phyloP scores from a whole-genome alignment of 2,113 vertebrate species.

The Geococcyx californianus region DNA sequence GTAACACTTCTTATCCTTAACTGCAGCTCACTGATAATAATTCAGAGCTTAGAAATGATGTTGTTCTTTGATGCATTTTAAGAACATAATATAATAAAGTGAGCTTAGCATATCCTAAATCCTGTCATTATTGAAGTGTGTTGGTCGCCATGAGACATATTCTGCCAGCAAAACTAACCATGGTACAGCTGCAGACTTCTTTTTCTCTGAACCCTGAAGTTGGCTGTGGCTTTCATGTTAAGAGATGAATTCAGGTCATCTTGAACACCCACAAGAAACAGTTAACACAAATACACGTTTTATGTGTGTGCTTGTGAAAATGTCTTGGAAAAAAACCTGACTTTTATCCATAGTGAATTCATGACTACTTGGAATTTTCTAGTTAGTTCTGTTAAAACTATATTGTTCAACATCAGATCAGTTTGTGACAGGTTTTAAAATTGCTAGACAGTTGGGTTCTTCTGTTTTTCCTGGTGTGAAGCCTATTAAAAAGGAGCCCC shows the following conservation, averaged over 20 bases:
- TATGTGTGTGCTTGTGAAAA: background rate
- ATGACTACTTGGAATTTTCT: background rate
- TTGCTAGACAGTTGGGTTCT: background rate
- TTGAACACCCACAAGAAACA: background rate
- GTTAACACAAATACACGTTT: background rate
- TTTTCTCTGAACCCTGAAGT: background rate
- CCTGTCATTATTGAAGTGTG: constrained; percentile 25
- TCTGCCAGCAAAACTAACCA: background rate
- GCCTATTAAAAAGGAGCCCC: background rate
- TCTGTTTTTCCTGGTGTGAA: background rate
- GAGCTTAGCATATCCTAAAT: constrained; percentile 45
- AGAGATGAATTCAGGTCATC: background rate
- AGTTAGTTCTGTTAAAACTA: background rate
- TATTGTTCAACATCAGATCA: background rate
- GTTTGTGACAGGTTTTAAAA: background rate
- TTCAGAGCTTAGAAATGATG: constrained; percentile 62
- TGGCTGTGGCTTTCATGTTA: background rate
- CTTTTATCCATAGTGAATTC: background rate
- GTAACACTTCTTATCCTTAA: constrained; percentile 72
- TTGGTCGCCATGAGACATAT: background rate
- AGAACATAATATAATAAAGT: constrained; percentile 48
- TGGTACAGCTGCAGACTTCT: accelerated
- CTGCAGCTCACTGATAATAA: constrained; percentile 70
- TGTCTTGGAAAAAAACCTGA: background rate
- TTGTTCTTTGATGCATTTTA: constrained; percentile 62